A percentile compares a stretch with the other conserved stretches of the same genome.
Evolutionary conservation across 2,888 invertebrate species (phyloP).

Genomic region (Glyphotaelius pellucidus): DNA sequence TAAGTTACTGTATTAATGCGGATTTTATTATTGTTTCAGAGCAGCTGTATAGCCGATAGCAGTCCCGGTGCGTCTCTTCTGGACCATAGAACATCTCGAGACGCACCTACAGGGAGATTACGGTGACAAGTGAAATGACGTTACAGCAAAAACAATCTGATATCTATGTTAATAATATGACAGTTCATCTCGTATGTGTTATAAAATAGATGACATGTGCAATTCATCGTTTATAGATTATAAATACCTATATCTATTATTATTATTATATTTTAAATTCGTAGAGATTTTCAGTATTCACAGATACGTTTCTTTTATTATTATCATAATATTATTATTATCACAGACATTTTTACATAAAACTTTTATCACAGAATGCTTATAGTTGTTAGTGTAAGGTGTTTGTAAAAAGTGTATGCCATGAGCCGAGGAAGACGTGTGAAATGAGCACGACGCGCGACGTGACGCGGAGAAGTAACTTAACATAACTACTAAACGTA

Average conservation of each 20-base stretch:
- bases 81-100: constrained; percentile 55
- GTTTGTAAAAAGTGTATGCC: constrained; percentile 57
- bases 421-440: constrained; percentile 22
- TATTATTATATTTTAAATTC: constrained; percentile 59
- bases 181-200: constrained; percentile 59
- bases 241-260: constrained; percentile 49
- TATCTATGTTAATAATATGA: constrained; percentile 47
- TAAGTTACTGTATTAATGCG: neutral
- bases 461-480: neutral
- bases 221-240: constrained; percentile 64
- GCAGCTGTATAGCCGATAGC: constrained; percentile 9
- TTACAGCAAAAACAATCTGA: constrained; percentile 37
- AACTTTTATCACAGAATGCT: constrained; percentile 58
- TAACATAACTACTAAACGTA: constrained; percentile 30
- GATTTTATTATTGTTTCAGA: constrained; percentile 49
- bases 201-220: constrained; percentile 65
- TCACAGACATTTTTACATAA: constrained; percentile 55
- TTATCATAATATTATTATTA: constrained; percentile 50
- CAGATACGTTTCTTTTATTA: constrained; percentile 58
- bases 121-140: constrained; percentile 28
- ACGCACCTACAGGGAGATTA: neutral
- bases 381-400: constrained; percentile 58
- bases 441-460: neutral
- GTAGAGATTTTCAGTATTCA: constrained; percentile 64
- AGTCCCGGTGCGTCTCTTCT: constrained; percentile 37